Conservation (phyloP, 1,140 invertebrate species). For the Gonioctena quinquepunctata region DNA sequence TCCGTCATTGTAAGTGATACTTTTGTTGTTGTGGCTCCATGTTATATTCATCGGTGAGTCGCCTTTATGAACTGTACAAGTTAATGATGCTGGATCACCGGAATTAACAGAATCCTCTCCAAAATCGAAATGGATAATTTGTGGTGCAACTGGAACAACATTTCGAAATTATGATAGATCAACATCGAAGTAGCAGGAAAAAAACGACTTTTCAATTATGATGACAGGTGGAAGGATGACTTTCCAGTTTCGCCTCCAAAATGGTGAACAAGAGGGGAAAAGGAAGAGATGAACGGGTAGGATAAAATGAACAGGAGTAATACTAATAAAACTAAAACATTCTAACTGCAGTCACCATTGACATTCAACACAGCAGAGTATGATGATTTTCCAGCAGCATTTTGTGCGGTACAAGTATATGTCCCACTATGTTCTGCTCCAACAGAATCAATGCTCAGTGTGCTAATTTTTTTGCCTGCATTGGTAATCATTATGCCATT, state of each 20-base stretch:
- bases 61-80: slow-evolving; percentile 69
- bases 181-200: background rate
- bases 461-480: slow-evolving; percentile 74
- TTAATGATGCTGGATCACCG: slow-evolving; percentile 65
- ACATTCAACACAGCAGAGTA: slow-evolving; percentile 64
- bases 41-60: slow-evolving; percentile 67
- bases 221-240: slow-evolving; percentile 64
- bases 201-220: background rate
- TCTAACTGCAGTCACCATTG: slow-evolving; percentile 59
- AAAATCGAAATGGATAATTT: slow-evolving; percentile 67
- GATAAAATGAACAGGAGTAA: background rate
- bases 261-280: background rate
- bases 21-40: slow-evolving; percentile 58
- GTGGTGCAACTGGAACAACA: slow-evolving; percentile 63
- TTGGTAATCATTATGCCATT: slow-evolving; percentile 72
- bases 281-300: background rate
- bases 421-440: slow-evolving; percentile 71
- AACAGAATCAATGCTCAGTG: slow-evolving; percentile 72
- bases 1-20: slow-evolving; percentile 55
- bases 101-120: slow-evolving; percentile 67
- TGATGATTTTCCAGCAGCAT: slow-evolving; percentile 66
- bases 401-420: slow-evolving; percentile 73
- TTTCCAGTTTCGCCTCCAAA: slow-evolving; percentile 70
- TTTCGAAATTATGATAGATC: background rate
- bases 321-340: background rate